phyloP scores from a whole-genome alignment of 1,140 invertebrate genomes.

The Halictus rubicundus region DNA sequence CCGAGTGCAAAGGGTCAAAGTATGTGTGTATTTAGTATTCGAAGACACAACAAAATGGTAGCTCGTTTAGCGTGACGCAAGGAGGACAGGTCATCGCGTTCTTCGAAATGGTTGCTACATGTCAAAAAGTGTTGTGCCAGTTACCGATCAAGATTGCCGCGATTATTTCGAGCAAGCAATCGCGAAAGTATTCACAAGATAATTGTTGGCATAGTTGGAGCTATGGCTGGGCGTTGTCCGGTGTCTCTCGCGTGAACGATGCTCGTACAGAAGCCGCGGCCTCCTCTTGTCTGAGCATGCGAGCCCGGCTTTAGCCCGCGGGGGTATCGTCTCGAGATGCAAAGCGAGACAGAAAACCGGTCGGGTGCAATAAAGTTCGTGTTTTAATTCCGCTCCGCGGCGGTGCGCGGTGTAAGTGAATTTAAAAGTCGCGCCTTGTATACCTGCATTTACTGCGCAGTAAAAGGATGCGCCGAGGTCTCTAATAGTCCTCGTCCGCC shows the following conservation, averaged over 20 bases:
- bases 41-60: no score
- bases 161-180: no score
- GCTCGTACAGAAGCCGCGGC: slow-evolving; percentile 22
- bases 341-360: slow-evolving; percentile 52
- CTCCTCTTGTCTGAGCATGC: slow-evolving; percentile 1
- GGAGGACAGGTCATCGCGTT: no score
- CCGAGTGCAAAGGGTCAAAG: no score
- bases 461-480: slow-evolving; percentile 54
- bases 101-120: no score
- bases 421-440: slow-evolving; percentile 67
- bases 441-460: slow-evolving; percentile 67
- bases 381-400: slow-evolving; percentile 60
- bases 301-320: slow-evolving; percentile 14
- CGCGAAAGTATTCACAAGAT: no score
- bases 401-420: slow-evolving; percentile 58
- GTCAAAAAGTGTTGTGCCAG: no score
- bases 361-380: slow-evolving; percentile 61
- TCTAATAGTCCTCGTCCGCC: slow-evolving; percentile 59
- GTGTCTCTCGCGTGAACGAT: slow-evolving; percentile 15
- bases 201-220: no score
- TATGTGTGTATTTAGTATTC: no score
- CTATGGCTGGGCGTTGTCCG: no score
- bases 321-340: slow-evolving; percentile 31
- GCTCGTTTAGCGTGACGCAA: no score
- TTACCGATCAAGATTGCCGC: no score